Conservation (phyloP, 92 coral and sea anemone genomes). For the Phenganax subtilis region DNA sequence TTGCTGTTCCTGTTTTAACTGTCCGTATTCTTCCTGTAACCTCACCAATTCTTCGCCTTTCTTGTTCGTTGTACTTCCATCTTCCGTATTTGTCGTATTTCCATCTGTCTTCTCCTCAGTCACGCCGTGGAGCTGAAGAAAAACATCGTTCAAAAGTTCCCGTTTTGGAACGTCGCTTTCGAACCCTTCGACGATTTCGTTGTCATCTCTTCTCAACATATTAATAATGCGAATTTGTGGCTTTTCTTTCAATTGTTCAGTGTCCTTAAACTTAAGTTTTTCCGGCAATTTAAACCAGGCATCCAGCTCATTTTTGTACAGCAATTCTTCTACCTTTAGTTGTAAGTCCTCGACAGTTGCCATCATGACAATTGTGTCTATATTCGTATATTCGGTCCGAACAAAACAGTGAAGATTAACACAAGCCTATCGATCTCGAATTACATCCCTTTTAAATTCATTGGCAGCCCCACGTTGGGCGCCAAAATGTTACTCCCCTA, state of each 20-base stretch:
- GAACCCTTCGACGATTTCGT: constrained; percentile 21
- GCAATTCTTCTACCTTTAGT: constrained; percentile 20
- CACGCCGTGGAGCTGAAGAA: neutral
- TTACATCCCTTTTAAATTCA: neutral
- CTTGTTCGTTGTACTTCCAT: neutral
- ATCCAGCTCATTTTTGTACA: constrained; percentile 5
- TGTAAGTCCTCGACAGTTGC: constrained; percentile 10
- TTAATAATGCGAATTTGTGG: neutral
- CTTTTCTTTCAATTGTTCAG: constrained; percentile 30
- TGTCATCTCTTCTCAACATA: neutral
- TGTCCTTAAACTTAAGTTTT: neutral
- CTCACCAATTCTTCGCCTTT: constrained; percentile 1
- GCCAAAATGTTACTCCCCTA: constrained; percentile 18
- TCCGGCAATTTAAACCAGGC: neutral
- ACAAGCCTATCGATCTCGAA: neutral
- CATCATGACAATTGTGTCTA: neutral
- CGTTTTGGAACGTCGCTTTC: constrained; percentile 3
- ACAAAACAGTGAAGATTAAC: neutral
- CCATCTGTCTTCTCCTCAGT: neutral
- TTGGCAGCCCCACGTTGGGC: constrained; percentile 41
- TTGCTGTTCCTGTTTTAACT: constrained; percentile 9
- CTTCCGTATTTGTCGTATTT: neutral
- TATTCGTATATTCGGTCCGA: neutral
- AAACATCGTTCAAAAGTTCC: constrained; percentile 3
- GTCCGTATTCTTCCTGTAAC: constrained; percentile 11